A percentile compares a stretch with the other conserved stretches of the same genome.
These are phyloP conservation scores for Eospalax fontanierii DNA, from an alignment of 2,797 vertebrate genomes.

Conservation along the genomic window DNA sequence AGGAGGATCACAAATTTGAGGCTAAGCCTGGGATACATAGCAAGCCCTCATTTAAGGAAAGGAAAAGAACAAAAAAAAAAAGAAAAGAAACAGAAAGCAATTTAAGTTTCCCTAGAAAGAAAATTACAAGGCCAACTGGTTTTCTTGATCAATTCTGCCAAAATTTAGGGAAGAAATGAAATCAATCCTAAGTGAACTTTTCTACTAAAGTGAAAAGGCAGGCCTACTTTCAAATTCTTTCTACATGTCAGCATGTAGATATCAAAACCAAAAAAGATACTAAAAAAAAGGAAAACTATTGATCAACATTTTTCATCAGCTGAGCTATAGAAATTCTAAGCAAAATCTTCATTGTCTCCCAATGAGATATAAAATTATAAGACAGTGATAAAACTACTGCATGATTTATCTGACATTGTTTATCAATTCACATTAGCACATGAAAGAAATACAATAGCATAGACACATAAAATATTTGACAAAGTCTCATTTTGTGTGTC, in stretches of 20 bases:
- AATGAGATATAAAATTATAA: not conserved
- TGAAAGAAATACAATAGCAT: not conserved
- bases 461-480: slow-evolving; percentile 13
- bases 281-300: not conserved
- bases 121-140: not conserved
- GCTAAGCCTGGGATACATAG: not conserved
- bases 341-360: slow-evolving; percentile 12
- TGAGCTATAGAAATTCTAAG: not conserved
- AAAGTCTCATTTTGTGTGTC: not conserved
- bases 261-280: not conserved
- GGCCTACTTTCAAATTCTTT: not conserved
- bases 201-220: not conserved
- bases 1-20: not conserved
- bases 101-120: not conserved
- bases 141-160: not conserved
- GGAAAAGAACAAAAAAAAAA: not conserved
- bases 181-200: slow-evolving; percentile 23
- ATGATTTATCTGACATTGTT: not conserved
- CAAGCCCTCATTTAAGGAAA: not conserved
- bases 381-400: not conserved
- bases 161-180: slow-evolving; percentile 27
- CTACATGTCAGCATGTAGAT: not conserved
- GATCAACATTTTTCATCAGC: not conserved
- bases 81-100: not conserved
- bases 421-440: not conserved